These are phyloP conservation scores for Paratilapia polleni DNA, from an alignment of 2,113 vertebrate species.

Conservation along the genomic window DNA sequence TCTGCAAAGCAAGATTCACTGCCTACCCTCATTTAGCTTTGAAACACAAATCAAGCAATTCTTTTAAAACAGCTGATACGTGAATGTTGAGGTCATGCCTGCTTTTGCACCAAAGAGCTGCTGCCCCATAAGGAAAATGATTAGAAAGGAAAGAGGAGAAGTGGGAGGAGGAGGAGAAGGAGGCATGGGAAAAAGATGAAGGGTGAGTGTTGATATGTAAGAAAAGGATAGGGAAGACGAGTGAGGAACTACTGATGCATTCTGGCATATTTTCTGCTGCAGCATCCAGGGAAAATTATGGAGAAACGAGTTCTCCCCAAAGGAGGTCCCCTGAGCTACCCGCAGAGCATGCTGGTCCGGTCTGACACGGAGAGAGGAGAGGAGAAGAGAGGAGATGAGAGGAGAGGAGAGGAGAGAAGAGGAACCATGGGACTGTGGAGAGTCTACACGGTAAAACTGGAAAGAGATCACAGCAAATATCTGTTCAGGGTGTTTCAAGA, in stretches of 20 bases:
- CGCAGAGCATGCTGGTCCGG: constrained; percentile 29
- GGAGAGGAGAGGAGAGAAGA: background rate
- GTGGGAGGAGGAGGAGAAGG: background rate
- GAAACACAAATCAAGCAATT: constrained; percentile 53
- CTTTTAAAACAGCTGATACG: constrained; percentile 58
- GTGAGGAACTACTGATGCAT: constrained; percentile 65
- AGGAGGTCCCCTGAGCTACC: constrained; percentile 56
- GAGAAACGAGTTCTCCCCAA: constrained; percentile 43
- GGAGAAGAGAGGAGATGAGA: background rate
- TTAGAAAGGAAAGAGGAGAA: constrained; percentile 22
- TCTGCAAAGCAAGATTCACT: constrained; percentile 6
- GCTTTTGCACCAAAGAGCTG: constrained; percentile 36
- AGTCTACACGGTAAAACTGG: constrained; percentile 22
- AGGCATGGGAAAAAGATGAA: background rate
- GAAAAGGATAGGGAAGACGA: constrained; percentile 11
- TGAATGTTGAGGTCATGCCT: constrained; percentile 37
- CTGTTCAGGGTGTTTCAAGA: constrained; percentile 13
- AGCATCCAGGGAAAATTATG: constrained; percentile 68
- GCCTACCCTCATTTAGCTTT: constrained; percentile 21
- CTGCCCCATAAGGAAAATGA: constrained; percentile 35
- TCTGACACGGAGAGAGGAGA: background rate
- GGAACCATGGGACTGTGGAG: constrained; percentile 8
- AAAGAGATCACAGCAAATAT: constrained; percentile 40
- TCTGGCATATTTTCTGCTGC: constrained; percentile 75
- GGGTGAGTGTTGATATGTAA: background rate